These are phyloP conservation scores for Aramus guarauna DNA, from an alignment of 2,113 vertebrate genomes.

Conservation along the genomic window DNA sequence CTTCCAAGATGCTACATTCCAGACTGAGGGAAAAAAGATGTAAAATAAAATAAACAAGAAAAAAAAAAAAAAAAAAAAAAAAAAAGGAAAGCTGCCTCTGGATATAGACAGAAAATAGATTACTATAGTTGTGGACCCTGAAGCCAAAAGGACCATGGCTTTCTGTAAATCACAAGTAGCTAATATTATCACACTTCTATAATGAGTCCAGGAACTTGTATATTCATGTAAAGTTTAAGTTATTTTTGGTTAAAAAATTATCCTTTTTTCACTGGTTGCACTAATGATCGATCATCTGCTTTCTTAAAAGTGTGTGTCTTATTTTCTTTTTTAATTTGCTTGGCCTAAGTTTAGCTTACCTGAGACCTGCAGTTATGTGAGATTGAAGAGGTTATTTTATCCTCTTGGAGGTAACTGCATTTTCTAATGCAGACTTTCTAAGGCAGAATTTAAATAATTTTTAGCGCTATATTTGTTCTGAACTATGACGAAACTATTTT, in stretches of 20 bases:
- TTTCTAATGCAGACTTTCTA: neutral
- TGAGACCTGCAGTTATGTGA: neutral
- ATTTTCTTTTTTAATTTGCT: neutral
- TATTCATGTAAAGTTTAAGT: neutral
- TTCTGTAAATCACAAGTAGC: neutral
- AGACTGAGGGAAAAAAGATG: fast-evolving
- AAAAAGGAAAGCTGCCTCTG: neutral
- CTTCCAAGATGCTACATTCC: neutral
- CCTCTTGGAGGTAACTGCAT: neutral
- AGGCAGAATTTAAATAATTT: neutral
- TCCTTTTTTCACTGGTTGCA: neutral
- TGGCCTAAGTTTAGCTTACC: neutral
- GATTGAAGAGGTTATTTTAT: neutral
- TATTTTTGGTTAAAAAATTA: neutral
- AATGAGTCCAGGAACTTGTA: neutral
- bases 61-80: neutral
- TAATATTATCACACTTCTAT: neutral
- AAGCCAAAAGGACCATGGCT: neutral
- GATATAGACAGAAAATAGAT: neutral
- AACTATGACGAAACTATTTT: neutral
- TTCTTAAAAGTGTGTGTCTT: neutral
- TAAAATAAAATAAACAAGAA: neutral
- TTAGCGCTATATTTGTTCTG: neutral
- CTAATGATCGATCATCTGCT: neutral
- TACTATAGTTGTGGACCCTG: neutral